Percentiles rank a stretch among this genome's conserved stretches.
phyloP scores from a whole-genome alignment of 2,113 vertebrate species.

The Gavia stellata region DNA sequence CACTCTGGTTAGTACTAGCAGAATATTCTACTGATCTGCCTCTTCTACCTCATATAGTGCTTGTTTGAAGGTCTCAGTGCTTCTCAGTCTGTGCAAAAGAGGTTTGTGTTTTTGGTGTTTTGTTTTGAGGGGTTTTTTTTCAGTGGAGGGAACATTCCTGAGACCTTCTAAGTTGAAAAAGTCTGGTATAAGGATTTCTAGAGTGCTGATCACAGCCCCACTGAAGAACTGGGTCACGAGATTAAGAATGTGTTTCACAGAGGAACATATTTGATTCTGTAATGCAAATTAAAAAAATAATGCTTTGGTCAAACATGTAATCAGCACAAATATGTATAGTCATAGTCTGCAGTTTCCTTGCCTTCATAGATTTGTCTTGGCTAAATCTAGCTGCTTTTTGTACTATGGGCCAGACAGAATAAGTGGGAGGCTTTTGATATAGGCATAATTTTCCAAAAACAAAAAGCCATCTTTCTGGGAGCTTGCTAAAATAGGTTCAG shows the following conservation, averaged over 20 bases:
- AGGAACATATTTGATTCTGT: not conserved
- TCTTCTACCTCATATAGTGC: not conserved
- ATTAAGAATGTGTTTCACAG: not conserved
- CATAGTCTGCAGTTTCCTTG: not conserved
- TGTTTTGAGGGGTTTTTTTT: not conserved
- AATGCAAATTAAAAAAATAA: not conserved
- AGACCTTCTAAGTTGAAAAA: not conserved
- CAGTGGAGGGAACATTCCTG: not conserved
- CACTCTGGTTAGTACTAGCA: not conserved
- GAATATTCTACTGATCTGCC: not conserved
- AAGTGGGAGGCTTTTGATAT: not conserved
- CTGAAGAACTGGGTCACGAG: not conserved
- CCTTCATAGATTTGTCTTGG: not conserved
- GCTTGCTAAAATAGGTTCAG: constrained; percentile 13
- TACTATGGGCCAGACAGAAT: not conserved
- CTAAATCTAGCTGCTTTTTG: constrained; percentile 8
- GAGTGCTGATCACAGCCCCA: not conserved
- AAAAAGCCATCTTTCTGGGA: constrained; percentile 26
- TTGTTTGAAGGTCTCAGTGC: not conserved
- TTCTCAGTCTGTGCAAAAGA: not conserved
- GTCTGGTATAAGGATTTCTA: not conserved
- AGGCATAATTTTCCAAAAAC: constrained; percentile 33
- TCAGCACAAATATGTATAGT: not conserved
- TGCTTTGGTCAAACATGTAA: not conserved
- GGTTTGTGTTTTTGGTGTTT: not conserved